Conservation (phyloP, 1,140 invertebrate genomes). For the Bombus soroeensis region DNA sequence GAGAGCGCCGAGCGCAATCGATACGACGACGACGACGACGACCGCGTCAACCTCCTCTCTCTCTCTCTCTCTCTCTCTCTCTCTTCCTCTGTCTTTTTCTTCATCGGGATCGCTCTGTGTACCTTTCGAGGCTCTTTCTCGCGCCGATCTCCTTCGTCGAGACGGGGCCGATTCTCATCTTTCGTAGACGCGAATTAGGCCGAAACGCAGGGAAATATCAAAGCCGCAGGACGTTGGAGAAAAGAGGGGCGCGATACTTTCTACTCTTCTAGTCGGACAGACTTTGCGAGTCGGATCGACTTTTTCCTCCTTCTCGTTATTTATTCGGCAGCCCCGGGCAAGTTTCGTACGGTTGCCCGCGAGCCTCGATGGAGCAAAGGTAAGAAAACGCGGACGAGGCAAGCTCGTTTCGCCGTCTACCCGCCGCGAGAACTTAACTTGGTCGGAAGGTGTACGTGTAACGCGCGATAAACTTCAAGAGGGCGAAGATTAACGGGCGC, state of each 20-base stretch:
- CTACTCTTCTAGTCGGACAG: not conserved
- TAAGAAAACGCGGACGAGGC: conserved; percentile 27
- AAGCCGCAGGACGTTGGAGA: not conserved
- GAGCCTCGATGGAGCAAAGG: conserved; percentile 17
- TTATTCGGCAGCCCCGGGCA: conserved; percentile 22
- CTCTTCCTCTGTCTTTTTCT: not conserved
- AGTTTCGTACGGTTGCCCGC: conserved; percentile 33
- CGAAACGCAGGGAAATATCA: not conserved
- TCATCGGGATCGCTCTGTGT: not conserved
- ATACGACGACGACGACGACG: conserved; percentile 47
- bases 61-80: not conserved
- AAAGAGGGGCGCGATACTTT: not conserved
- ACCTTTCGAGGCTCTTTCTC: not conserved
- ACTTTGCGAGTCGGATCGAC: conserved; percentile 13
- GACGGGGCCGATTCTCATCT: not conserved
- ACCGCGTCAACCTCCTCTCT: not conserved
- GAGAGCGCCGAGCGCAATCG: conserved; percentile 45
- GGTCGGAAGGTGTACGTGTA: conserved; percentile 39
- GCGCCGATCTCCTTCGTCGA: not conserved
- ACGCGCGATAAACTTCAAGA: conserved; percentile 63
- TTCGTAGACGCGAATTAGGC: too few species aligned
- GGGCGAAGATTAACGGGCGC: conserved; percentile 62
- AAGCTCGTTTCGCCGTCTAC: conserved; percentile 3
- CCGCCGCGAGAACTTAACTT: conserved; percentile 56
- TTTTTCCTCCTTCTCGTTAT: conserved; percentile 33